Evolutionary conservation across 2,797 vertebrate genomes (phyloP), one percentile per base, ranked within the genome.

Genomic region (Coreius guichenoti): DNA sequence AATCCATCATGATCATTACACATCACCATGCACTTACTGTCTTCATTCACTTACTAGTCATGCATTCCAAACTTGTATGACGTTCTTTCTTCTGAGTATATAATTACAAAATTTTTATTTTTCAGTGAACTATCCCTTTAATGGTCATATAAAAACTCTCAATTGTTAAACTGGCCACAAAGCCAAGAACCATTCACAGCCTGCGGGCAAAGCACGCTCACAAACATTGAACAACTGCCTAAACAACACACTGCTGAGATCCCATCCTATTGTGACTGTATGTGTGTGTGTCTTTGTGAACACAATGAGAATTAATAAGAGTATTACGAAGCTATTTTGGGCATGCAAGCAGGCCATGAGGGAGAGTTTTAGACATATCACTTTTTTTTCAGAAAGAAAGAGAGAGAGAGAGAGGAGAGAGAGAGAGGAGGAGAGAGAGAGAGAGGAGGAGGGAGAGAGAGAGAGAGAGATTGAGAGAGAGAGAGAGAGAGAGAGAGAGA

Each of bases 361-460:
- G 63, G 63, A 78, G 74, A 70, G n/a, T 69, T 84, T 77, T 84
- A 78, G 26, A 78, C 61, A 77, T 69, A 84, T 75, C 72, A 83
- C 72, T 84, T 84, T 78, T 78, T 63, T 78, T 84, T 70, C n/a
- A 78, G 63, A 49, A 84, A n/a, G 33, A n/a, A n/a, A n/a, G n/a
- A n/a, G n/a, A n/a, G n/a, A n/a, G n/a, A n/a, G n/a, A n/a, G 82
- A 43, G 31, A 0, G 54, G 16, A 54, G 47, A 51, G 56, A 49
- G n/a, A 47, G 26, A 51, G 14, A 75, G 49, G 54, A 3, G 47
- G 79, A 47, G 17, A 63, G 36, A 23, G n/a, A 49, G 45, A 23
- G 47, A 16, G 47, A 58, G 45, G 4, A n/a, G n/a, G n/a, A n/a
- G n/a, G n/a, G n/a, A n/a, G n/a, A n/a, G n/a, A n/a, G n/a, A n/a